Evolutionary conservation across 1,140 invertebrate genomes (phyloP).

Genomic region (Panagrolaimus sp.): DNA sequence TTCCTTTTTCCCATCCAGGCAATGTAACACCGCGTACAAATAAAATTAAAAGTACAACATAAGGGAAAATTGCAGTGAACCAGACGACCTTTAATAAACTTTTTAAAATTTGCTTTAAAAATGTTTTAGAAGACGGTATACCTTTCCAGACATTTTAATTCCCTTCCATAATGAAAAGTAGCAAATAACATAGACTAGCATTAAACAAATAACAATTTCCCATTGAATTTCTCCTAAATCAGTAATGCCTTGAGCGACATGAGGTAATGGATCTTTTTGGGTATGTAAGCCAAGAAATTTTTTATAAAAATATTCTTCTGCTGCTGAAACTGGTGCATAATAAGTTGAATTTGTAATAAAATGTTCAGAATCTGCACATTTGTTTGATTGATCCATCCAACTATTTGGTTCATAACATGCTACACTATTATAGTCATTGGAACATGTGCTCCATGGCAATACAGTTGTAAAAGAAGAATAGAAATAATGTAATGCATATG

Average conservation of each 20-base stretch:
- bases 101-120: too few species aligned
- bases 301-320: constrained; percentile 87
- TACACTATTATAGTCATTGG: constrained; percentile 87
- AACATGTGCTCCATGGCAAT: constrained; percentile 89
- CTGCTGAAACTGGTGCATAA: constrained; percentile 68
- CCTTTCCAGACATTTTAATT: constrained; percentile 88
- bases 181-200: constrained; percentile 82
- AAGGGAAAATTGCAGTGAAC: constrained; percentile 87
- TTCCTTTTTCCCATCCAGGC: constrained; percentile 79
- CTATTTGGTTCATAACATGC: constrained; percentile 65
- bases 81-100: too few species aligned
- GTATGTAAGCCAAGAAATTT: constrained; percentile 81
- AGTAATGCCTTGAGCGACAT: constrained; percentile 71
- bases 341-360: constrained; percentile 43
- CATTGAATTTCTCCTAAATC: constrained; percentile 80
- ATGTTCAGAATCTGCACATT: constrained; percentile 22
- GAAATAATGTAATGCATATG: constrained; percentile 92
- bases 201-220: constrained; percentile 78
- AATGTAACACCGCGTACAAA: constrained; percentile 75
- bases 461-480: constrained; percentile 84
- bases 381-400: constrained; percentile 28
- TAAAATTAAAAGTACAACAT: constrained; percentile 80
- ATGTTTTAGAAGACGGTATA: too few species aligned
- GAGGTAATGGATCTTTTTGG: constrained; percentile 63
- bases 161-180: constrained; percentile 98